A percentile compares a stretch with the other conserved stretches of the same genome.
Conservation (phyloP, 2,113 vertebrate genomes). For the Fulica atra region DNA sequence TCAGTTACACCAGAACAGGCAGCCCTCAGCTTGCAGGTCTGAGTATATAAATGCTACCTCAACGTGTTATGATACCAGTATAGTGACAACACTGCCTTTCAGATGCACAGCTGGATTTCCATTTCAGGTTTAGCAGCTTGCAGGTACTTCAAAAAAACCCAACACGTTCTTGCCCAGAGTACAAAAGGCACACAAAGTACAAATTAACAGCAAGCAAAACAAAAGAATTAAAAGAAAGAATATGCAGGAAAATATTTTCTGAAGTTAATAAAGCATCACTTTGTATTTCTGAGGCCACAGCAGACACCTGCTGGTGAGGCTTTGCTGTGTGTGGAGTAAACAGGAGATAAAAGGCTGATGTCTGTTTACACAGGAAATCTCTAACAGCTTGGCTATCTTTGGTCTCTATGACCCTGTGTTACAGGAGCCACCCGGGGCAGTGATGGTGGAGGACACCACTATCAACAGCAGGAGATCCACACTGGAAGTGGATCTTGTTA, state of each 20-base stretch:
- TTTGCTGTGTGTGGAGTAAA: background rate
- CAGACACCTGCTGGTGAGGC: background rate
- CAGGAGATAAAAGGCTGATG: background rate
- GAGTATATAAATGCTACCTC: background rate
- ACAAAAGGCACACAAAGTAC: background rate
- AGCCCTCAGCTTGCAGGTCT: background rate
- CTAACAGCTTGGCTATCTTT: background rate
- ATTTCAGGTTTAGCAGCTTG: background rate
- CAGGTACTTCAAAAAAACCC: background rate
- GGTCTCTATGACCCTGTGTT: background rate
- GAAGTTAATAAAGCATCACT: background rate
- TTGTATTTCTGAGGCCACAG: background rate
- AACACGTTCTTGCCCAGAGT: background rate
- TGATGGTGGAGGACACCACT: background rate
- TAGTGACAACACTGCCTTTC: background rate
- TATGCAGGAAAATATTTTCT: background rate
- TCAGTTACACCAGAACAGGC: background rate
- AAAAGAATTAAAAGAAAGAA: background rate
- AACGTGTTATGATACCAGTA: background rate
- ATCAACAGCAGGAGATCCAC: background rate
- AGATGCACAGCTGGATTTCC: background rate
- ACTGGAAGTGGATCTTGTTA: background rate
- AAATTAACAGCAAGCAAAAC: background rate
- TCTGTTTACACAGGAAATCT: conserved; percentile 5
- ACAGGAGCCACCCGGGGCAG: background rate